Evolutionary conservation across 2,113 vertebrate genomes (phyloP).

Genomic region (Otus sunia): DNA sequence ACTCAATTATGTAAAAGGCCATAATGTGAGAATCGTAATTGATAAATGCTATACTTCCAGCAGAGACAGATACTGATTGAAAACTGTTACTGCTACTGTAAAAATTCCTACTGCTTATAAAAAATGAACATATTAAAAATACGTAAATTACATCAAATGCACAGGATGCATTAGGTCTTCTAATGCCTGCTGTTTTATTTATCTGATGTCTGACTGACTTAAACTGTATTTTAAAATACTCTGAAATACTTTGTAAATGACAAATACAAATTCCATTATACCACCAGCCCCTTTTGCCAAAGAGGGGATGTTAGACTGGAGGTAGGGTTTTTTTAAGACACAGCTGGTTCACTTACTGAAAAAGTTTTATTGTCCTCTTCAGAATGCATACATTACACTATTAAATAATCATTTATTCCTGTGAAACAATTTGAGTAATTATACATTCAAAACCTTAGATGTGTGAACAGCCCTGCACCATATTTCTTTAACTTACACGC

Average conservation of each 20-base stretch:
- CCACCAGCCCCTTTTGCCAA: not conserved
- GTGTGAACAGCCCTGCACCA: not conserved
- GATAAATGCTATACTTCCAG: not conserved
- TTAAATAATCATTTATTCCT: not conserved
- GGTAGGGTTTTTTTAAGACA: not conserved
- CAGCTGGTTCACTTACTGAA: not conserved
- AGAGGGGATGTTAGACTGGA: not conserved
- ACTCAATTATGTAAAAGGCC: not conserved
- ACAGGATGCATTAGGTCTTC: not conserved
- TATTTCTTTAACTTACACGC: not conserved
- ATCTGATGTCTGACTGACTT: not conserved
- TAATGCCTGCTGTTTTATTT: not conserved
- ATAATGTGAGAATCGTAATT: not conserved
- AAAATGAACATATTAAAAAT: not conserved
- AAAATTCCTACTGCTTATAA: not conserved
- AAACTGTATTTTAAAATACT: not conserved
- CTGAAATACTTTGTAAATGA: not conserved
- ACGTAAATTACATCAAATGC: not conserved
- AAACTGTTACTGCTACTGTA: not conserved
- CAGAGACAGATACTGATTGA: not conserved
- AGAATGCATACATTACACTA: not conserved
- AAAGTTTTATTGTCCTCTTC: not conserved
- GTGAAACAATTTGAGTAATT: not conserved
- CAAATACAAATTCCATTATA: not conserved
- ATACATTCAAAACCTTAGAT: not conserved